Conservation (phyloP, 2,797 vertebrate species). For the Cossypha heuglini region DNA sequence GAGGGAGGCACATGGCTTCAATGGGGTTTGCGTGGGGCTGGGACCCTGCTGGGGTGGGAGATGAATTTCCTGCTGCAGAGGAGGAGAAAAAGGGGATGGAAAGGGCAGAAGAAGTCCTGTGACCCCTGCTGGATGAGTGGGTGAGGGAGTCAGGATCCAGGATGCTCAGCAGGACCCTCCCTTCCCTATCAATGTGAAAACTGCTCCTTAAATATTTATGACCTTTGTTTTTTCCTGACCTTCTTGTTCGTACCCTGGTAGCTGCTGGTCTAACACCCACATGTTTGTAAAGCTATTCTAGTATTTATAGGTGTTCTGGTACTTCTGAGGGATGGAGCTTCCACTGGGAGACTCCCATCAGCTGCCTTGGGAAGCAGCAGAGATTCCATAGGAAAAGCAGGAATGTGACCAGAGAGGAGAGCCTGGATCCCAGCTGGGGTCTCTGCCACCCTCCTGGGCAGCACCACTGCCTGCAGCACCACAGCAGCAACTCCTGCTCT, state of each 20-base stretch:
- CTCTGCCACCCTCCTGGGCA: neutral
- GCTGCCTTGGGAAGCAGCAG: neutral
- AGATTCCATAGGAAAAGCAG: neutral
- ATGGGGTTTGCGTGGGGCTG: fast-evolving
- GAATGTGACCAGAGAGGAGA: neutral
- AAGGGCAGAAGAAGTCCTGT: neutral
- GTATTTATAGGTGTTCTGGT: neutral
- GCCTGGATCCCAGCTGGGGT: neutral
- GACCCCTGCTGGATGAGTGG: fast-evolving
- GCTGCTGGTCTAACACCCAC: neutral
- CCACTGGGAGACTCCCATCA: neutral
- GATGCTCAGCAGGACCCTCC: neutral
- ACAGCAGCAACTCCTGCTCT: neutral
- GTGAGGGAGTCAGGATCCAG: neutral
- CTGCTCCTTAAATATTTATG: neutral
- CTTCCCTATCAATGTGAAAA: neutral
- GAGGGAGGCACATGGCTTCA: fast-evolving
- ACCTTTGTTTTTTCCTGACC: neutral
- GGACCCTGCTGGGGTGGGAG: neutral
- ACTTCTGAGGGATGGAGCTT: neutral
- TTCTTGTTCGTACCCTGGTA: neutral
- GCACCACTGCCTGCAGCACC: neutral
- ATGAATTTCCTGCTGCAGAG: fast-evolving
- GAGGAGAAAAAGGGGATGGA: neutral
- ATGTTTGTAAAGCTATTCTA: neutral